phyloP scores from a whole-genome alignment of 2,113 vertebrate species.

The Chascanopsetta lugubris region DNA sequence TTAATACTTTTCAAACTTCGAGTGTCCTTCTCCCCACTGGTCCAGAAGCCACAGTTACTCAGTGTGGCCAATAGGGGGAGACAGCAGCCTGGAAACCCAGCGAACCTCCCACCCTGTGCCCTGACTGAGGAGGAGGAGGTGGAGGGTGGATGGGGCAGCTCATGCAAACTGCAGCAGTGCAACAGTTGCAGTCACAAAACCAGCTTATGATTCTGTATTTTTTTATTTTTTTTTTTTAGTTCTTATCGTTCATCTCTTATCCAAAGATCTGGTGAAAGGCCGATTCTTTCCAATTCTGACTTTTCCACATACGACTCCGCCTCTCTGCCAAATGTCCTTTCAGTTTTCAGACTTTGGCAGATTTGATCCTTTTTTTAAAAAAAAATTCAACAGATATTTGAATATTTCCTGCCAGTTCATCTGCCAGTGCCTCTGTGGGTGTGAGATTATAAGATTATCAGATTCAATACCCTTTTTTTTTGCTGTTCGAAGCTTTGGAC shows the following conservation, averaged over 20 bases:
- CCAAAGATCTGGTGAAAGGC: slow-evolving; percentile 36
- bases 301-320: slow-evolving; percentile 16
- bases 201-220: slow-evolving; percentile 52
- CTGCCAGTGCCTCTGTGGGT: background rate
- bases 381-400: background rate
- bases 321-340: slow-evolving; percentile 28
- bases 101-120: background rate
- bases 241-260: slow-evolving; percentile 53
- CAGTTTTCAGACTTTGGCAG: background rate
- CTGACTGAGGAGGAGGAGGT: background rate
- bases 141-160: background rate
- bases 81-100: slow-evolving; percentile 84
- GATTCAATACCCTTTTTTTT: too few species aligned
- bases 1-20: background rate
- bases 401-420: background rate
- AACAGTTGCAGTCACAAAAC: slow-evolving; percentile 60
- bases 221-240: too few species aligned
- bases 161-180: slow-evolving; percentile 32
- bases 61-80: slow-evolving; percentile 81
- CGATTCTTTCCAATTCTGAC: slow-evolving; percentile 48
- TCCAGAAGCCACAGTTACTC: slow-evolving; percentile 23
- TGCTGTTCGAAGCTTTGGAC: too few species aligned
- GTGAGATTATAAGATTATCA: too few species aligned
- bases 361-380: background rate
- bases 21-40: background rate